Base-by-base conservation (phyloP, 2,888 invertebrate genomes). In the Dromius quadrimaculatus region DNA sequence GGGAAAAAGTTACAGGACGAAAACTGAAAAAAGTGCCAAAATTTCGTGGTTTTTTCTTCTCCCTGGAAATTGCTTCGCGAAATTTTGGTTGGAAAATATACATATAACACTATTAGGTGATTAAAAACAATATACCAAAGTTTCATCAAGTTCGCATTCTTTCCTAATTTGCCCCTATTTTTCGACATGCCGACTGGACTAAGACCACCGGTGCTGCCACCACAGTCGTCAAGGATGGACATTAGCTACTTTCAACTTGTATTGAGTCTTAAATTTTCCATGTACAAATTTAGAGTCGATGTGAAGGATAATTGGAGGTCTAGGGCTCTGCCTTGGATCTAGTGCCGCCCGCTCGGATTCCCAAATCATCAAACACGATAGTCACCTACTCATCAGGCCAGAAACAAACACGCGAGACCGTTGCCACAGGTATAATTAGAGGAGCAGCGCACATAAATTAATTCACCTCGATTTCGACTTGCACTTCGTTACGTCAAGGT, bases 401-500 rank as follows among this genome's bases (percentile, higher is more conserved):
- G 85, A 83, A 98, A 95, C 79, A 92, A 87, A 86, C 94, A 98
- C 72, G 95, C 93, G 86, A 98, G 98, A 85, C 94, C 94, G 75
- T 93, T 95, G 82, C 91, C 92, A 79, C 95, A 94, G 74, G 97
- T 97, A 87, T 98, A 98, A 85, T 95, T 94, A 80, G 95, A 94
- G 79, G 97, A 97, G 87, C 95, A 96, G 72, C 97, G 90, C 17
- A 97, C 97, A 64, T 97, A 97, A 84, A 98, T 98, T 83, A 97
- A 93, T 80, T 95, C 94, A 61, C 96, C 96, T 72, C 90, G 89
- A 82, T 94, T 94, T 80, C 91, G 90, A 41, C 94, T 92, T 76
- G 90, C 89, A 81, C 95, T 95, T 76, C 90, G 89, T 84, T 97
- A 98, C 8, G 94, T 92, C 82, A 97, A 98, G 72, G 91, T 91